These are phyloP conservation scores for Silurus meridionalis DNA, from an alignment of 2,113 vertebrate species.

Conservation along the genomic window DNA sequence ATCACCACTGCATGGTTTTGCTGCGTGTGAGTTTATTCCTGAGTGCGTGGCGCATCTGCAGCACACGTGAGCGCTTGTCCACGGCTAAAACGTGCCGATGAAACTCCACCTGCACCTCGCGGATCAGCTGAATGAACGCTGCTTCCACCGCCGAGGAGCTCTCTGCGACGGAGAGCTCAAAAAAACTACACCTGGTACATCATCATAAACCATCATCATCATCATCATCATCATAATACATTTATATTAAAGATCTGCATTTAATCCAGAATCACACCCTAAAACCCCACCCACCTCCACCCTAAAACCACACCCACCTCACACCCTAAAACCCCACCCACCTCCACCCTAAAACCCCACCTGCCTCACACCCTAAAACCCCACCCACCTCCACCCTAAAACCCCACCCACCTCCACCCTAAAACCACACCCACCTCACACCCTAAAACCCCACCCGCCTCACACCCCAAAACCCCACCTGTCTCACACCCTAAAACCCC, in stretches of 20 bases:
- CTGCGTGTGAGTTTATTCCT: conserved; percentile 60
- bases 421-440: too few species aligned
- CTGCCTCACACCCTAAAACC: too few species aligned
- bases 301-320: too few species aligned
- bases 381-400: too few species aligned
- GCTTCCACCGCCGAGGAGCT: conserved; percentile 48
- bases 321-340: too few species aligned
- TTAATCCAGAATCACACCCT: too few species aligned
- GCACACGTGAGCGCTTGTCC: conserved; percentile 58
- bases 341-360: too few species aligned
- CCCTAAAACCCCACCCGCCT: too few species aligned
- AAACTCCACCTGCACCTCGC: conserved; percentile 54
- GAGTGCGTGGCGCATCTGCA: conserved; percentile 57
- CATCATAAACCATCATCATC: not conserved
- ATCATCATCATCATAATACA: not conserved
- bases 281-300: too few species aligned
- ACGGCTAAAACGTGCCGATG: conserved; percentile 52
- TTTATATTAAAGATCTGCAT: not conserved
- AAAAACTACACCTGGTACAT: conserved; percentile 51
- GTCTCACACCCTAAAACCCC: too few species aligned
- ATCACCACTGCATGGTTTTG: conserved; percentile 65
- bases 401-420: too few species aligned
- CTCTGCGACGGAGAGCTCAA: conserved; percentile 61
- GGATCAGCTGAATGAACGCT: conserved; percentile 50
- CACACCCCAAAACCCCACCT: too few species aligned